Evolutionary conservation across 2,113 vertebrate genomes (phyloP).

Genomic region (Hippocampus zosterae): DNA sequence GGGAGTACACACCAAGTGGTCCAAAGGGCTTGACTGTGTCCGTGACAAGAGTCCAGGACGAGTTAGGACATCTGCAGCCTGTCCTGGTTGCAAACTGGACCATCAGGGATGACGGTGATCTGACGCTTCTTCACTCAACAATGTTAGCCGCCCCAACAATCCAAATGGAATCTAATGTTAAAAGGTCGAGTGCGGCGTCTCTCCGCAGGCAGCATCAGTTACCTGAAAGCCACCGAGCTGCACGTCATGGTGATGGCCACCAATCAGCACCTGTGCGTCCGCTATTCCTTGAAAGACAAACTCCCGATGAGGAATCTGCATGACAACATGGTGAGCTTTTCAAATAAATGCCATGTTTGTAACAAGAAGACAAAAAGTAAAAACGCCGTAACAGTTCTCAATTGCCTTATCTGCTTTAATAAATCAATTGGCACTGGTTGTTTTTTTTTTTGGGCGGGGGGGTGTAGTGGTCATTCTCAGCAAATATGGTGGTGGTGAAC

Average conservation of each 20-base stretch:
- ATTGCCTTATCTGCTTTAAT: no score
- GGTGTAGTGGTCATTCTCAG: constrained; percentile 67
- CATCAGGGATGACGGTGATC: constrained; percentile 62
- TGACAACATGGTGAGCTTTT: constrained; percentile 46
- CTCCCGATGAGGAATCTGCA: constrained; percentile 37
- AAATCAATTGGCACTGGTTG: not conserved
- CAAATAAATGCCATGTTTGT: not conserved
- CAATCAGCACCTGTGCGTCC: constrained; percentile 62
- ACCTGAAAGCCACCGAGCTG: constrained; percentile 62
- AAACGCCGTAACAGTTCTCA: no score
- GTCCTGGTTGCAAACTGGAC: constrained; percentile 62
- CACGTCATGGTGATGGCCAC: constrained; percentile 45
- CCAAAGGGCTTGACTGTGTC: constrained; percentile 46
- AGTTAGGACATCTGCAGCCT: constrained; percentile 47
- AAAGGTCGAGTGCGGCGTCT: not conserved
- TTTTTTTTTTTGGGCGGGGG: not conserved
- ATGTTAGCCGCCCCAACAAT: not conserved
- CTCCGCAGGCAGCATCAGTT: constrained; percentile 48
- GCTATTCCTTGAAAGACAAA: constrained; percentile 45
- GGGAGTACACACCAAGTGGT: constrained; percentile 49
- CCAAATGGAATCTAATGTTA: not conserved
- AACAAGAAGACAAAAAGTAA: no score
- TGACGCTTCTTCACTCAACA: not conserved
- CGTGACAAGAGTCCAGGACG: constrained; percentile 28
- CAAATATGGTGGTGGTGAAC: constrained; percentile 56